phyloP scores from a whole-genome alignment of 2,113 vertebrate genomes.

The Pycnonotus jocosus region DNA sequence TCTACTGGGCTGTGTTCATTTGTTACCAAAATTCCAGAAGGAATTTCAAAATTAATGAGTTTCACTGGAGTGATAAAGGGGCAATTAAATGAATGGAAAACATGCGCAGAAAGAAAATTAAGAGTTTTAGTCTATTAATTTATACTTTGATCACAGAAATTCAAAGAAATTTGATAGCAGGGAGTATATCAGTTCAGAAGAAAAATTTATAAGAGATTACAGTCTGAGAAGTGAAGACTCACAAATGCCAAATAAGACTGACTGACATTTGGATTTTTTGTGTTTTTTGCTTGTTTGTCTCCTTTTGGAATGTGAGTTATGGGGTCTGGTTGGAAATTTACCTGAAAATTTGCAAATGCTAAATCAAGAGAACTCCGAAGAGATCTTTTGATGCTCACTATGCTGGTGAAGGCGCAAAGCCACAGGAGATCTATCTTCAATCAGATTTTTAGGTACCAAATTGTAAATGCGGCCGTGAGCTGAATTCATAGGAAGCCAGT shows the following conservation, averaged over 20 bases:
- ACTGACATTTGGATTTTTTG: background rate
- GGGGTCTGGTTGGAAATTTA: background rate
- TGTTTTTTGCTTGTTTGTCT: background rate
- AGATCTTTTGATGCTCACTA: background rate
- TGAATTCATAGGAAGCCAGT: background rate
- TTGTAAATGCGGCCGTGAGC: background rate
- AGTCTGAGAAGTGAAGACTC: background rate
- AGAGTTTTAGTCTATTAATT: background rate
- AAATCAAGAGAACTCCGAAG: background rate
- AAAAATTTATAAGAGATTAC: background rate
- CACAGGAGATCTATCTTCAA: background rate
- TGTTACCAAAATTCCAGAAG: background rate
- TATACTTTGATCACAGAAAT: background rate
- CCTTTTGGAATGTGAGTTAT: background rate
- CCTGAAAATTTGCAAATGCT: background rate
- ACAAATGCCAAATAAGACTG: background rate
- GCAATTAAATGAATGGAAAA: background rate
- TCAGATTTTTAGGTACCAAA: background rate
- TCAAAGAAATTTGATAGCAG: background rate
- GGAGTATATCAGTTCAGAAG: background rate
- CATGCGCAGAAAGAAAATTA: background rate
- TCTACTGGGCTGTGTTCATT: background rate
- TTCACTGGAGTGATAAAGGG: background rate
- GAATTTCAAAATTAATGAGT: background rate
- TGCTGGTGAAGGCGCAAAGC: background rate